Conservation (phyloP, 2,113 vertebrate species). For the Phyllopteryx taeniolatus region DNA sequence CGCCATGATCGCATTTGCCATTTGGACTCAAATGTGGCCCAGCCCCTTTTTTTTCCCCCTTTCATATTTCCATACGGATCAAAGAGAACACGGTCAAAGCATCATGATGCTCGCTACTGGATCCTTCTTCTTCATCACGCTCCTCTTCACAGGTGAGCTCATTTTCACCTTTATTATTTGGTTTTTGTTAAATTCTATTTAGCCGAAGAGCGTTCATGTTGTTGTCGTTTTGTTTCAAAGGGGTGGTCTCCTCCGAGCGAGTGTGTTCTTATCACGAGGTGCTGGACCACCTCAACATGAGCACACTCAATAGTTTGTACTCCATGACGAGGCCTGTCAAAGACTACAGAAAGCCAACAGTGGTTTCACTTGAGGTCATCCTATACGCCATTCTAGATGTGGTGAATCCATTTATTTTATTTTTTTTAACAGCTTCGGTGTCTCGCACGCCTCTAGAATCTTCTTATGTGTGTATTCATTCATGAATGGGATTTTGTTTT, state of each 20-base stretch:
- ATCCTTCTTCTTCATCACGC: not conserved
- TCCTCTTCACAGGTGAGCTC: not conserved
- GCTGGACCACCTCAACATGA: constrained; percentile 52
- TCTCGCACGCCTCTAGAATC: too few relatives aligned
- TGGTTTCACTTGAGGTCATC: constrained; percentile 42
- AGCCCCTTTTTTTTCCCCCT: not conserved
- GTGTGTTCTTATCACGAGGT: constrained; percentile 63
- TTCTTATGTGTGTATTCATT: too few relatives aligned
- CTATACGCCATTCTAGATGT: constrained; percentile 65
- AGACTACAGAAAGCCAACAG: constrained; percentile 47
- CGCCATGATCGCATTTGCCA: not conserved
- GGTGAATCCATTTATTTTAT: constrained; percentile 23
- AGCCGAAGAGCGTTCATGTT: not conserved
- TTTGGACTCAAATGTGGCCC: not conserved
- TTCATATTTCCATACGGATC: not conserved
- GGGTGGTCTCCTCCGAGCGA: constrained; percentile 7
- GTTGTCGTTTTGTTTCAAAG: constrained; percentile 5
- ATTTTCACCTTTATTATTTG: not conserved
- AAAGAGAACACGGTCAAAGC: not conserved
- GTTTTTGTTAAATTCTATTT: not conserved
- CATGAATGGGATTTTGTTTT: too few relatives aligned
- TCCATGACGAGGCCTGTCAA: constrained; percentile 51
- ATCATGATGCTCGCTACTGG: not conserved
- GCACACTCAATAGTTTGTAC: constrained; percentile 36
- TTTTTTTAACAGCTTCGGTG: not conserved